Evolutionary conservation across 1,140 invertebrate species (phyloP).

Genomic region (Ceratosolen solmsi): DNA sequence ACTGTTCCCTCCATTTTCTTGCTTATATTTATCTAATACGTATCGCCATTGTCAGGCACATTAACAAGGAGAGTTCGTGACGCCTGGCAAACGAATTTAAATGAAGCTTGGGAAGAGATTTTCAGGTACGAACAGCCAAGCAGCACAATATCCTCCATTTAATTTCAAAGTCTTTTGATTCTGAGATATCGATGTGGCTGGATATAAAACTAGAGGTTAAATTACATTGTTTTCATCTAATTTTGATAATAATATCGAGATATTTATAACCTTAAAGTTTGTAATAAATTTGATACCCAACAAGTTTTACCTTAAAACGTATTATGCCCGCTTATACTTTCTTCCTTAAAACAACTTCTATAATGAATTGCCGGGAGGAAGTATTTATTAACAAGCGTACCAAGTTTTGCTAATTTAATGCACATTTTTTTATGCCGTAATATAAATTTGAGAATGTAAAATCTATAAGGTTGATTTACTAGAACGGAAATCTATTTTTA

Average conservation of each 20-base stretch:
- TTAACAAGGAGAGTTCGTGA: not conserved
- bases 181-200: not conserved
- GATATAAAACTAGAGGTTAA: not conserved
- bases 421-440: not conserved
- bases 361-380: not conserved
- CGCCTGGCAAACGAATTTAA: not conserved
- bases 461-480: not conserved
- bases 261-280: not conserved
- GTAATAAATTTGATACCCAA: not conserved
- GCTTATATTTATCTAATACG: not conserved
- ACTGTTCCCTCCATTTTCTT: not conserved
- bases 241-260: not conserved
- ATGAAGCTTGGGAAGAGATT: not conserved
- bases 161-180: not conserved
- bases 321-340: not conserved
- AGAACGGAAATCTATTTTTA: not conserved
- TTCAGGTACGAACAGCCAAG: not conserved
- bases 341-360: not conserved
- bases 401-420: not conserved
- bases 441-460: not conserved
- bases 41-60: not conserved
- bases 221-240: not conserved
- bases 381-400: not conserved
- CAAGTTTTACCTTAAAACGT: constrained; percentile 7
- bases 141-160: not conserved